Base-by-base conservation (phyloP, 1,140 invertebrate genomes). In the Drosophila sturtevanti region DNA sequence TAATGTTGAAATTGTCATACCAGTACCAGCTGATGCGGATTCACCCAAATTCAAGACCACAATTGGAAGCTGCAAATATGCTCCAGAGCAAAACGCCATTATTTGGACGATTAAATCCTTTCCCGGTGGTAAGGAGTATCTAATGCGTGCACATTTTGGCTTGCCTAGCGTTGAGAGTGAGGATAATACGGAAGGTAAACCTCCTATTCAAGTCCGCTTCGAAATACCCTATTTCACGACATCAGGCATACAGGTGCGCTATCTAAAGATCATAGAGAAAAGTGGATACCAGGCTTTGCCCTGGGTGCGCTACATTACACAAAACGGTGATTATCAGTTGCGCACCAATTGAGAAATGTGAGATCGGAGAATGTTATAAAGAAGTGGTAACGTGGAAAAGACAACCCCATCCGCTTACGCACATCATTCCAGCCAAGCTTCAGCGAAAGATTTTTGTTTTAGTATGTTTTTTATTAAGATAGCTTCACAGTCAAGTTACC, bases 81-180 rank as follows among this genome's bases (percentile, higher is more conserved):
- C 98, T 1, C 98, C 99, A 0, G 99, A 99, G 92, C 96, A 98
- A 89, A 99, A 97, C 94, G 97, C 98, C 27, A 98, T 99, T 35
- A 98, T 99, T 21, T 99, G 99, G 99, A 98, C 97, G n/a, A 98
- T 99, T 62, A 99, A 99, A 92, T 99, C 98, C 27, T 99, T 99
- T 92, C 99, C 99, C 67, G 98, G 99, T 35, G 99, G 99, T 24
- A 99, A 99, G 90, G 99, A 99, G 91, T 99, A 99, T 92, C 93
- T 99, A 60, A 99, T 99, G 99, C 93, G 98, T 77, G 99, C 99
- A 10, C 98, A 99, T 91, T 99, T 99, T 93, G 98, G 98, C n/a
- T 92, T 99, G 44, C 99, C 99, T 0, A 99, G 98, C 75, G 98
- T 99, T 10, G 96, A 96, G 85, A 96, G 96, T 86, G 98, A 99